A percentile compares a stretch with the other conserved stretches of the same genome.
Evolutionary conservation across 2,113 vertebrate species (phyloP).

Genomic region (Chloebia gouldiae): DNA sequence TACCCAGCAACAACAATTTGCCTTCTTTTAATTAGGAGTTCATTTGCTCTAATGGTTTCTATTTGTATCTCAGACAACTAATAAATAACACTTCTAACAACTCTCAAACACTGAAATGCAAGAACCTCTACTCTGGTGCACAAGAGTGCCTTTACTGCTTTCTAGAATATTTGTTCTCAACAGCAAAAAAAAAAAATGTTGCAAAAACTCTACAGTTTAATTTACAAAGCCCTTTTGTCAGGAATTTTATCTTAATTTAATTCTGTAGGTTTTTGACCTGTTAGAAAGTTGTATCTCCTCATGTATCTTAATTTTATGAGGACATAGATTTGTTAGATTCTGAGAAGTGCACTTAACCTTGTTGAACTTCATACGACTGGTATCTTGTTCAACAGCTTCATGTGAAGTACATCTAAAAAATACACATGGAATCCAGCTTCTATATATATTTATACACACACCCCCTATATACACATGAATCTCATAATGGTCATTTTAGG

Average conservation of each 20-base stretch:
- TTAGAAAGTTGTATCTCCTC: not conserved
- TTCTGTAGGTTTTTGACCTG: not conserved
- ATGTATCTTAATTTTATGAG: not conserved
- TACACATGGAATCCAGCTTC: not conserved
- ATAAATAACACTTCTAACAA: not conserved
- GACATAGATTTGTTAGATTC: not conserved
- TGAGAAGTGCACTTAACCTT: not conserved
- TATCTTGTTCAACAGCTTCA: not conserved
- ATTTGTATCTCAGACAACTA: not conserved
- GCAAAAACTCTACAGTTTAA: not conserved
- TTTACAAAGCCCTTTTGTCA: not conserved
- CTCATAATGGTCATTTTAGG: not conserved
- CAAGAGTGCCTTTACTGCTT: not conserved
- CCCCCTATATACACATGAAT: not conserved
- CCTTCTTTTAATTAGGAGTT: not conserved
- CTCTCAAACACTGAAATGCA: not conserved
- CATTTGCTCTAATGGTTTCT: not conserved
- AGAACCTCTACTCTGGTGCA: not conserved
- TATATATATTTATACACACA: not conserved
- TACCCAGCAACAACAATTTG: not conserved
- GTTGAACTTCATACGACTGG: not conserved
- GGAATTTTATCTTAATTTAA: not conserved
- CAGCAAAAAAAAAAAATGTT: not conserved
- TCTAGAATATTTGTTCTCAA: not conserved
- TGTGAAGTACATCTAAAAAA: not conserved